Conservation (phyloP, 1,140 invertebrate species). For the Bombyx mori region DNA sequence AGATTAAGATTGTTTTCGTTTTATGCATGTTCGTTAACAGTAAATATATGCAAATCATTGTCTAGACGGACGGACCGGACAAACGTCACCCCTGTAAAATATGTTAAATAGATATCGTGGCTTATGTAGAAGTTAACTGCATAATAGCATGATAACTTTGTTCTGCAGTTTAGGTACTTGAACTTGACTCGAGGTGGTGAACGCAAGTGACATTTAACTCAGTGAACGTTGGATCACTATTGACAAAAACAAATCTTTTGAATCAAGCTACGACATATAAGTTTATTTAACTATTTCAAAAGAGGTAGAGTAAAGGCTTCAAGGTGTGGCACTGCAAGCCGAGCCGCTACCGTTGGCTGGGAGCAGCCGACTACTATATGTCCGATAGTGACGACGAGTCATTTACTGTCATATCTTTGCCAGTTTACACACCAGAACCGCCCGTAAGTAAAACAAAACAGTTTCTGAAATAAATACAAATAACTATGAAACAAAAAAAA, state of each 20-base stretch:
- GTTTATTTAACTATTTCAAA: no score
- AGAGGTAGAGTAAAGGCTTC: slow-evolving; percentile 13
- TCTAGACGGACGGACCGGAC: slow-evolving; percentile 22
- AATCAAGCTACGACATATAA: no score
- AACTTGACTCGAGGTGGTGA: slow-evolving; percentile 46
- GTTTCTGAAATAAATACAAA: no score
- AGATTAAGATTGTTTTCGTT: no score
- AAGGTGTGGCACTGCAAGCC: slow-evolving; percentile 52
- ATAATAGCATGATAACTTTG: slow-evolving; percentile 21
- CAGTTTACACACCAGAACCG: slow-evolving; percentile 53
- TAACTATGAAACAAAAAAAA: no score
- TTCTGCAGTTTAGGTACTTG: slow-evolving; percentile 37
- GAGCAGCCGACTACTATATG: slow-evolving; percentile 56
- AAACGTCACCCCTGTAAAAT: slow-evolving; percentile 32
- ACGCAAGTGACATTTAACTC: slow-evolving; percentile 40
- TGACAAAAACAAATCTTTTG: no score
- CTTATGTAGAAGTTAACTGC: slow-evolving; percentile 30
- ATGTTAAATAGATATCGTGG: slow-evolving; percentile 22
- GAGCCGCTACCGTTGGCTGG: slow-evolving; percentile 50
- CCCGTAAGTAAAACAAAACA: slow-evolving; percentile 35
- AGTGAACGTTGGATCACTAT: no score
- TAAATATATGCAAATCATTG: slow-evolving; percentile 45
- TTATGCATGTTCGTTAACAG: slow-evolving; percentile 14
- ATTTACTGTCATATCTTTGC: slow-evolving; percentile 65
- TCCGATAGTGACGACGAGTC: slow-evolving; percentile 67